phyloP scores from a whole-genome alignment of 2,113 vertebrate species.

The Dasypus novemcinctus region DNA sequence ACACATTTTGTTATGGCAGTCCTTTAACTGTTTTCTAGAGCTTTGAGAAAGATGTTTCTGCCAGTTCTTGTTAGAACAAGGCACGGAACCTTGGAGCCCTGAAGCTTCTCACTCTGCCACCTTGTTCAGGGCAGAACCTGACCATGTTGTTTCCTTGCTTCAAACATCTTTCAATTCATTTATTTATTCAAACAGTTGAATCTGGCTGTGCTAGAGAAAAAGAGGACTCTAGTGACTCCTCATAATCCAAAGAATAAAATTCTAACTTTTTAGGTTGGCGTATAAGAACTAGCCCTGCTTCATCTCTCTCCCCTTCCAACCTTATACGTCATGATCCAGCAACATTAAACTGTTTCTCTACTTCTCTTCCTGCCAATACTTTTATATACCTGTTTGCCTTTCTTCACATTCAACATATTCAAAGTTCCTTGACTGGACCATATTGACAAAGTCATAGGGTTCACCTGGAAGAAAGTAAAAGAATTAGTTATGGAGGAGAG shows the following conservation, averaged over 20 bases:
- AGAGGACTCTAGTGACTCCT: too few species aligned
- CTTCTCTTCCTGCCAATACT: too few species aligned
- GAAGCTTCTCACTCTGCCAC: too few species aligned
- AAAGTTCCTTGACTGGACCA: not conserved
- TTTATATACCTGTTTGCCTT: not conserved
- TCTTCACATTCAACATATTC: not conserved
- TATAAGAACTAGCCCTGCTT: not conserved
- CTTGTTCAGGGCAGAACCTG: too few species aligned
- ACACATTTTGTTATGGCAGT: too few species aligned
- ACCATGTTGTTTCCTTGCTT: not conserved
- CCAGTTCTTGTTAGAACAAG: too few species aligned
- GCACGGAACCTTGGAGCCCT: too few species aligned
- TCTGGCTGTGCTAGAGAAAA: too few species aligned
- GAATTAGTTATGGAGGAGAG: not conserved
- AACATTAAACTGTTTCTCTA: too few species aligned
- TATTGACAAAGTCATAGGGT: not conserved
- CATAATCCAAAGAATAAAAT: not conserved
- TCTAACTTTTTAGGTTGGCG: not conserved
- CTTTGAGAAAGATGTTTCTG: too few species aligned
- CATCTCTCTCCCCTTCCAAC: not conserved
- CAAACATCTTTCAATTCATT: not conserved
- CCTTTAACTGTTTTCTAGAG: too few species aligned
- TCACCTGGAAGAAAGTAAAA: not conserved
- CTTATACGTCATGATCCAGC: not conserved
- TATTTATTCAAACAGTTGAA: not conserved